Evolutionary conservation across 2,113 vertebrate genomes (phyloP), one percentile per base, ranked within the genome.

Genomic region (Periophthalmodon schlosseri): DNA sequence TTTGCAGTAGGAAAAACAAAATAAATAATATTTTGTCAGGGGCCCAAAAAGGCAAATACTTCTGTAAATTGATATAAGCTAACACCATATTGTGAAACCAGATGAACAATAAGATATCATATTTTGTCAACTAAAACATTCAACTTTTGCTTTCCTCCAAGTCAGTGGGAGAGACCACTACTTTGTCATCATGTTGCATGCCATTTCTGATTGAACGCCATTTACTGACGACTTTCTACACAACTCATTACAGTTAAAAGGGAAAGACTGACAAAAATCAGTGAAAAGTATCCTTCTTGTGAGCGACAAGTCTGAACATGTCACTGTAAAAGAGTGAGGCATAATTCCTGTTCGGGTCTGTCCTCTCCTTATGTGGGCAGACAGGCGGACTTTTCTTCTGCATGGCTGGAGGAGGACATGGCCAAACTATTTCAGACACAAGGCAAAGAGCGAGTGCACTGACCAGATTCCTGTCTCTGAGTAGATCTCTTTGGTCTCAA

Each of bases 391-490:
- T 79, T 75, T 50, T 82, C 69, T 71, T 54, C 23, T 73, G 74
- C 81, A 61, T 68, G 73, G 46, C 74, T 81, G 76, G 36, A 68
- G 65, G 65, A 47, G 65, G 44, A 68, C 39, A 68, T 68, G 65
- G 65, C 65, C 44, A 47, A 68, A 68, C 65, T 68, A 68, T 68
- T 66, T 68, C 65, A 68, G 65, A 47, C 44, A 68, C 33, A 65
- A 75, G 72, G 21, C 80, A 67, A 68, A 82, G 77, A 88, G 68
- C 71, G 77, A 87, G 68, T 70, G 79, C 73, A 85, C 79, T 76
- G 84, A 76, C 71, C 78, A 83, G 86, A 88, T 84, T 89, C 86
- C 70, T 76, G 33, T 70, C 58, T 78, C 71, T 68, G 74, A 82
- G 75, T 74, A 33, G 68, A 36, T 72, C 68, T 74, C 76, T 54